These are phyloP conservation scores for Perognathus longimembris DNA, from an alignment of 2,113 vertebrate species.

Conservation along the genomic window DNA sequence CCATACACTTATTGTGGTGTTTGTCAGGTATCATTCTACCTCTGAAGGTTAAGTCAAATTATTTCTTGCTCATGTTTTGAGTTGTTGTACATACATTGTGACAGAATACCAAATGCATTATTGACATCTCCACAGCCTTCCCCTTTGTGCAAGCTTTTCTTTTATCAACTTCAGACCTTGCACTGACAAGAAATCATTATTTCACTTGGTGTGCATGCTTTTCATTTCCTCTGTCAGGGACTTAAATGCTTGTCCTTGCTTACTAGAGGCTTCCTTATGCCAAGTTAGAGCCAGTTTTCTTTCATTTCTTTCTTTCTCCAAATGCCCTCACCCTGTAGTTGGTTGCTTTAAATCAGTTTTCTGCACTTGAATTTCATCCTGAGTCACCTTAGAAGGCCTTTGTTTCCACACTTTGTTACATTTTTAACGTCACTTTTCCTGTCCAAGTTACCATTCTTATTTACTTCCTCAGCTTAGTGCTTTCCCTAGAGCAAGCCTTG, in stretches of 20 bases:
- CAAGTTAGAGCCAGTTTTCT: neutral
- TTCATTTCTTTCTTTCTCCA: neutral
- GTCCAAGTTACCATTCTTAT: neutral
- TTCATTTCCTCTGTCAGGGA: neutral
- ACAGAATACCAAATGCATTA: neutral
- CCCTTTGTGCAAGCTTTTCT: neutral
- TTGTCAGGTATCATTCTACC: slow-evolving; percentile 35
- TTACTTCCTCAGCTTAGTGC: neutral
- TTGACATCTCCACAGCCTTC: neutral
- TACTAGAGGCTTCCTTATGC: rapidly evolving
- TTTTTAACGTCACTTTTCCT: neutral
- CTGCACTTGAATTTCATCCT: neutral
- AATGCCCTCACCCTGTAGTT: neutral
- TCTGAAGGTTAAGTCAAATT: slow-evolving; percentile 51
- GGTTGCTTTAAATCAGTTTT: slow-evolving; percentile 9
- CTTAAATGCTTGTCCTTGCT: neutral
- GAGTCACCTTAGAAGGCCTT: slow-evolving; percentile 12
- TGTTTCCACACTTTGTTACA: neutral
- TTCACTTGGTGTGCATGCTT: neutral
- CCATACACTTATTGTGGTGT: slow-evolving; percentile 20
- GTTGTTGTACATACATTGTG: slow-evolving; percentile 4
- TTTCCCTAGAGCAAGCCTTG: neutral
- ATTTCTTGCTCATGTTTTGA: neutral
- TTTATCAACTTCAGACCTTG: neutral
- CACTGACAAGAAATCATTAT: neutral